These are phyloP conservation scores for Grammomys surdaster DNA, from an alignment of 2,113 vertebrate genomes.

Conservation along the genomic window DNA sequence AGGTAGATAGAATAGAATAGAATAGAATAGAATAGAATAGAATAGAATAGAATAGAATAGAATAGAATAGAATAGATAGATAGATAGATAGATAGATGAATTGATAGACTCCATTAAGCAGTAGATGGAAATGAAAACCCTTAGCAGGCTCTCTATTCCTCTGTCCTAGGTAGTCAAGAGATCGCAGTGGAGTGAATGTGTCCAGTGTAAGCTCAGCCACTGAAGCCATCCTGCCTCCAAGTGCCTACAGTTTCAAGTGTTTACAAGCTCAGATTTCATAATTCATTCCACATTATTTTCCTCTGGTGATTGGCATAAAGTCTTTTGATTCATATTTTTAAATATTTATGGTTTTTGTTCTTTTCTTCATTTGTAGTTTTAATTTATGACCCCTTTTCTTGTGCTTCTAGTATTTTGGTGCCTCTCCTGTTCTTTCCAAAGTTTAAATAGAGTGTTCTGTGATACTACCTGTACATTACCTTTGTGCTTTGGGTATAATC, in stretches of 20 bases:
- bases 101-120: neutral
- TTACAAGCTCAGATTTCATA: neutral
- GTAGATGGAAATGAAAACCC: neutral
- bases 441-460: constrained; percentile 9
- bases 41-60: too few species aligned
- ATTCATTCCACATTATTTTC: neutral
- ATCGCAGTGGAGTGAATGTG: neutral
- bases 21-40: too few species aligned
- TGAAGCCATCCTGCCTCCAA: neutral
- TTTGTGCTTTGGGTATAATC: neutral
- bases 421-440: neutral
- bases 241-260: neutral
- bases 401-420: neutral
- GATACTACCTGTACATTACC: neutral
- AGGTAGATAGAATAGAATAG: too few species aligned
- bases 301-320: neutral
- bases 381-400: neutral
- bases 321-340: neutral
- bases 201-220: neutral
- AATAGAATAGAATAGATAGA: too few species aligned
- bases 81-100: neutral
- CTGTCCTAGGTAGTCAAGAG: too few species aligned
- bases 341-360: neutral
- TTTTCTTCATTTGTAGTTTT: neutral
- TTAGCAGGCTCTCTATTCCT: too few species aligned